These are phyloP conservation scores for Papilio polyxenes DNA, from an alignment of 1,140 invertebrate genomes.

Conservation along the genomic window DNA sequence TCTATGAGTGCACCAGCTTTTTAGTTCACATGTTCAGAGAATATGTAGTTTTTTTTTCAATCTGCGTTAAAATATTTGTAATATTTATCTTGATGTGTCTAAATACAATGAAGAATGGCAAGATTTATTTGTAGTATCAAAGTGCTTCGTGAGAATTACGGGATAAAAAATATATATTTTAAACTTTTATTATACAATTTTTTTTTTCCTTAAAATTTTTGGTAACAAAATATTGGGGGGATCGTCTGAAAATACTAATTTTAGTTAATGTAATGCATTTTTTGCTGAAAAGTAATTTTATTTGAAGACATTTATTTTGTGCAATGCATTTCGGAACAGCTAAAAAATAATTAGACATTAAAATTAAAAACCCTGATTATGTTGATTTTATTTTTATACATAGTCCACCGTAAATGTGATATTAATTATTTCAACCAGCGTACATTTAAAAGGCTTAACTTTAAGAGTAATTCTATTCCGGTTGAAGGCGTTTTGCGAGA, in stretches of 20 bases:
- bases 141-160: neutral
- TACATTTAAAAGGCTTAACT: too few relatives aligned
- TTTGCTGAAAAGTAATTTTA: too few relatives aligned
- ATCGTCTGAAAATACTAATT: neutral
- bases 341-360: too few relatives aligned
- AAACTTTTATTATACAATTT: too few relatives aligned
- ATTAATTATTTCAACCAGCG: too few relatives aligned
- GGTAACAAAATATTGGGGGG: neutral
- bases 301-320: too few relatives aligned
- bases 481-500: too few relatives aligned
- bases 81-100: neutral
- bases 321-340: too few relatives aligned
- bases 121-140: slow-evolving; percentile 43
- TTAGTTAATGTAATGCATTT: neutral
- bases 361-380: too few relatives aligned
- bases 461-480: too few relatives aligned
- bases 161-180: neutral
- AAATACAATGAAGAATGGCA: slow-evolving; percentile 67
- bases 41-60: neutral
- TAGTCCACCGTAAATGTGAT: too few relatives aligned
- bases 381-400: too few relatives aligned
- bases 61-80: neutral
- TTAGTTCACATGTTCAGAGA: neutral
- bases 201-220: neutral
- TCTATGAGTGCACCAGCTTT: neutral